These are phyloP conservation scores for Cephalopholis sonnerati DNA, from an alignment of 2,113 vertebrate species.

Conservation along the genomic window DNA sequence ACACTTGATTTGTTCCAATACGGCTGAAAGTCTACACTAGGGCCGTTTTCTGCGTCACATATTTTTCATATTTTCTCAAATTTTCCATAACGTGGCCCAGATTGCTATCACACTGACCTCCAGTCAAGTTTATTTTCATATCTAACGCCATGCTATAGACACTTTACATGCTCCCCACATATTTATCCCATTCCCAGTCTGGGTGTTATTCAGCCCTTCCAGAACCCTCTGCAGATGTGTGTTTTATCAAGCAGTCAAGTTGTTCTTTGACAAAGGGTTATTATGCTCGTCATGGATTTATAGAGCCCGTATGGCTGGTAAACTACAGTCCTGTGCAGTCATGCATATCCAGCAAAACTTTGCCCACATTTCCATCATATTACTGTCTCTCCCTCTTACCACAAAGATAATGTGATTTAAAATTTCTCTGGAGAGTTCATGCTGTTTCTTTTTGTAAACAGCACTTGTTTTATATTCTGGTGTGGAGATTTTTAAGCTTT, in stretches of 20 bases:
- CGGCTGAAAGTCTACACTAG: not conserved
- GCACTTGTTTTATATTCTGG: no score
- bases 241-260: not conserved
- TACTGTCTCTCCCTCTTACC: not conserved
- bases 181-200: conserved; percentile 3
- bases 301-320: not conserved
- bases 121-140: conserved; percentile 47
- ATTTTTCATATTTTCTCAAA: conserved; percentile 15
- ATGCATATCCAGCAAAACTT: no score
- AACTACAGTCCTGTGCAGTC: not conserved
- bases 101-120: conserved; percentile 8
- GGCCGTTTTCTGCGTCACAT: not conserved
- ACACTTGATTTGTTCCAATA: not conserved
- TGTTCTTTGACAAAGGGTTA: not conserved
- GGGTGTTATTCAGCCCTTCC: not conserved
- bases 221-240: conserved; percentile 18
- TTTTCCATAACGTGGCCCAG: not conserved
- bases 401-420: not conserved
- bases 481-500: not conserved
- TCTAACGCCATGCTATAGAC: not conserved
- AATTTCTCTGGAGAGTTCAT: not conserved
- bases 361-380: not conserved
- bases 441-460: no score
- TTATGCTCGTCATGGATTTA: conserved; percentile 2
- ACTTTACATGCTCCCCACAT: not conserved